Base-by-base conservation (phyloP, 2,797 vertebrate species). In the Valencia hispanica region DNA sequence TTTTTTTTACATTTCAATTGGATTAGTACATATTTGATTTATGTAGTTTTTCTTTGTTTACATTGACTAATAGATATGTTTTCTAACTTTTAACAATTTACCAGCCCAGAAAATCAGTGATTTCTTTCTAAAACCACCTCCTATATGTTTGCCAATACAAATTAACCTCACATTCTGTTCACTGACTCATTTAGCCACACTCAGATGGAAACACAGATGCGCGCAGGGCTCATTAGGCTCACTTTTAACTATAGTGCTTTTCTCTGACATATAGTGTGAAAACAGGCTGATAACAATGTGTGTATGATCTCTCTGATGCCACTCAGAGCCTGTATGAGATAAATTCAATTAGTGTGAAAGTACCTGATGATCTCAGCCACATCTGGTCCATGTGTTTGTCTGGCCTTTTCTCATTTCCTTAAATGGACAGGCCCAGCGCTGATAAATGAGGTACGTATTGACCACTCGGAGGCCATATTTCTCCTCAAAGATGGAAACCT, bases 351-450 rank as follows among this genome's bases (percentile, higher is more conserved):
- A 97, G 91, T 87, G 89, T 95, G 93, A 96, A 96, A 95, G 96
- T 95, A 93, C 92, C 91, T 90, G 93, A 94, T 94, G 94, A 94
- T 94, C 94, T 88, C 92, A 84, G 91, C 87, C 96, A 95, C 96
- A 97, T 96, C 94, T 96, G 96, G 94, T 89, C 85, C 84, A 22
- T 92, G 93, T 96, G 95, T 97, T 97, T 97, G 94, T 96, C 95
- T 94, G 93, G 92, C 93, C 89, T 91, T 94, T 96, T 96, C 95
- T 97, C 96, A 97, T 97, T 97, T 96, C 92, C 95, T 96, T 97
- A 96, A 97, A 96, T 97, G 96, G 94, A 94, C 94, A 92, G 93
- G 85, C 84, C 89, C 51, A 20, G 79, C 85, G 93, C 93, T 97
- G 96, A 96, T 96, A 95, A 96, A 97, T 95, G 95, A 91, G 91